A percentile compares a stretch with the other conserved stretches of the same genome.
phyloP scores from a whole-genome alignment of 2,113 vertebrate genomes.

The Gymnocephalus cernua region DNA sequence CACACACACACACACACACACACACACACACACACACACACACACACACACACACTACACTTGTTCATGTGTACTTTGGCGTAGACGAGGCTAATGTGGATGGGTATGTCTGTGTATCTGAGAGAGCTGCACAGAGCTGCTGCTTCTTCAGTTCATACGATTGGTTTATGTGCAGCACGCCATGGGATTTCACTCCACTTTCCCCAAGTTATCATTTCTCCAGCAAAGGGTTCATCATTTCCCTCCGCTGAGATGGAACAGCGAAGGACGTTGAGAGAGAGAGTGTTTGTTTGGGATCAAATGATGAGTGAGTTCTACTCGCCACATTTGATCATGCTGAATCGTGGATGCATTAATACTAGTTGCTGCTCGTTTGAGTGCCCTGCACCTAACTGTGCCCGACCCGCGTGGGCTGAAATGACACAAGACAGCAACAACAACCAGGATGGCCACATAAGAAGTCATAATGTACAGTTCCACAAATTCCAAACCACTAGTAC shows the following conservation, averaged over 20 bases:
- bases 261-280: neutral
- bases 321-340: constrained; percentile 20
- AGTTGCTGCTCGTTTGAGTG: too few relatives aligned
- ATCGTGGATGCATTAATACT: constrained; percentile 28
- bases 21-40: too few relatives aligned
- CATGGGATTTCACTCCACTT: constrained; percentile 5
- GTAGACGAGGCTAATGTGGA: neutral
- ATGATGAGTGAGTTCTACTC: constrained; percentile 3
- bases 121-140: constrained; percentile 30
- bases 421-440: neutral
- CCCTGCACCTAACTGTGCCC: neutral
- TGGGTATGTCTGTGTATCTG: neutral
- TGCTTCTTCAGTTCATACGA: constrained; percentile 9
- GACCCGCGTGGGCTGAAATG: neutral
- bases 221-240: constrained; percentile 25
- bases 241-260: constrained; percentile 19
- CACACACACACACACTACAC: neutral
- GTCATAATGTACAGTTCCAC: neutral
- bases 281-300: constrained; percentile 27
- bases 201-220: constrained; percentile 34
- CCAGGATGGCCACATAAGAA: neutral
- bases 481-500: neutral
- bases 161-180: constrained; percentile 17
- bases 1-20: too few relatives aligned
- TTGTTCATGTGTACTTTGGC: neutral